These are phyloP conservation scores for Hippocampus barbouri DNA, from an alignment of 2,113 vertebrate species.

Conservation along the genomic window DNA sequence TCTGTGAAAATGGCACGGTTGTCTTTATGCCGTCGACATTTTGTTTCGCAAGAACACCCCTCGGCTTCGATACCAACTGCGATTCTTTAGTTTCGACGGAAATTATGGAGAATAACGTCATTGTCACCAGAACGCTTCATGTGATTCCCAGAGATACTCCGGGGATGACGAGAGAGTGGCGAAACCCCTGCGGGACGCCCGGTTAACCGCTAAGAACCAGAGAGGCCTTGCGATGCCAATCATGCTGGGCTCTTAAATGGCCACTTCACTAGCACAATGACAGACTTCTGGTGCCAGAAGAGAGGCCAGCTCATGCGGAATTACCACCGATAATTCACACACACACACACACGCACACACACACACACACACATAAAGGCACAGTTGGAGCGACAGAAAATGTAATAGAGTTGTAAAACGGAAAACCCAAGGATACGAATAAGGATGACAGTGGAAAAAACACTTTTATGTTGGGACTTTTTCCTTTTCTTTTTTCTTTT, in stretches of 20 bases:
- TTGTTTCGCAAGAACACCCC: not conserved
- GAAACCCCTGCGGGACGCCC: slow-evolving; percentile 39
- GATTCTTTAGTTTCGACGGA: slow-evolving; percentile 14
- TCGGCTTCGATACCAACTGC: not conserved
- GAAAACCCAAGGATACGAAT: slow-evolving; percentile 32
- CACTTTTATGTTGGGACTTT: not conserved
- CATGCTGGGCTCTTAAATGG: slow-evolving; percentile 48
- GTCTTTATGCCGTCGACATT: not conserved
- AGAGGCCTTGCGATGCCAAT: slow-evolving; percentile 54
- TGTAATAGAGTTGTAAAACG: slow-evolving; percentile 33
- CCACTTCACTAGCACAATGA: slow-evolving; percentile 48
- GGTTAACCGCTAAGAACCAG: slow-evolving; percentile 67
- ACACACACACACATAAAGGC: slow-evolving; percentile 22
- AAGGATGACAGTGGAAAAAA: not conserved
- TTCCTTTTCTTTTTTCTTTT: not conserved
- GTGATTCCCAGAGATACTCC: slow-evolving; percentile 46
- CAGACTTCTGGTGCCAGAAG: slow-evolving; percentile 53
- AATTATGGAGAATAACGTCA: slow-evolving; percentile 47
- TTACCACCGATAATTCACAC: slow-evolving; percentile 56
- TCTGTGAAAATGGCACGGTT: not conserved
- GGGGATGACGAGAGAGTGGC: slow-evolving; percentile 46
- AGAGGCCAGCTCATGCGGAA: slow-evolving; percentile 33
- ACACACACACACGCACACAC: slow-evolving; percentile 42
- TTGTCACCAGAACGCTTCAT: slow-evolving; percentile 51
- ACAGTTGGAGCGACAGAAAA: slow-evolving; percentile 38